Percentiles rank a stretch among this genome's conserved stretches.
Evolutionary conservation across 2,797 vertebrate species (phyloP).

Genomic region (Amblyopsis hoosieri): DNA sequence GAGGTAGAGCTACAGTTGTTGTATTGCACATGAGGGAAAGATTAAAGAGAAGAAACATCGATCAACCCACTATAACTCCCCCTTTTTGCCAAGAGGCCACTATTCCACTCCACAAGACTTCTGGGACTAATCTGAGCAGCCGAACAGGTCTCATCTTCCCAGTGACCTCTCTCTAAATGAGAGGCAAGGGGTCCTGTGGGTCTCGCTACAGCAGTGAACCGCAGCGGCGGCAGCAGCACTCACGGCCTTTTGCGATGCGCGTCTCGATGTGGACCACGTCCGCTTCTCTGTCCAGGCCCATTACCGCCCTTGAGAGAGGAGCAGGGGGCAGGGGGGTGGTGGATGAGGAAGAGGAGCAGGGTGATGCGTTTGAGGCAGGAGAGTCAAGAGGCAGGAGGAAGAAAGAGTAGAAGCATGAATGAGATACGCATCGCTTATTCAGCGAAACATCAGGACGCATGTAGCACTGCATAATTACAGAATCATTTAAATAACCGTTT

Average conservation of each 20-base stretch:
- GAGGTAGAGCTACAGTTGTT: conserved; percentile 42
- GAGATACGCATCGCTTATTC: conserved; percentile 28
- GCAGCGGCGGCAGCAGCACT: conserved; percentile 66
- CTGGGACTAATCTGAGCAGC: conserved; percentile 65
- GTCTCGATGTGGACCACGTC: conserved; percentile 96
- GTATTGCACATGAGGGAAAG: conserved; percentile 60
- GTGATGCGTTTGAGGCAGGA: conserved; percentile 27
- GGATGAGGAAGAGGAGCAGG: conserved; percentile 34
- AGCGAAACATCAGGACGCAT: conserved; percentile 17
- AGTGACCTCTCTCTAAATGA: conserved; percentile 74
- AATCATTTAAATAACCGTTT: conserved; percentile 13
- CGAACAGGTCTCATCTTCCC: conserved; percentile 66
- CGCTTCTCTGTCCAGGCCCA: conserved; percentile 91
- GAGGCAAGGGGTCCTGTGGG: conserved; percentile 63
- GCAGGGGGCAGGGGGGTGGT: neutral
- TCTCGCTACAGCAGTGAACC: conserved; percentile 39
- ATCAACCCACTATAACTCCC: conserved; percentile 65
- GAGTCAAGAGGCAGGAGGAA: conserved; percentile 14
- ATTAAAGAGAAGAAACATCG: conserved; percentile 64
- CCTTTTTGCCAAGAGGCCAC: conserved; percentile 64
- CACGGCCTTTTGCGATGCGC: conserved; percentile 88
- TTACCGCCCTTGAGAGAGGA: conserved; percentile 84
- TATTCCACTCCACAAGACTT: conserved; percentile 66
- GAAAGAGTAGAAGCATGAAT: conserved; percentile 25
- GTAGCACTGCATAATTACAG: conserved; percentile 8